These are phyloP conservation scores for Spisula solida DNA, from an alignment of 2,888 invertebrate species.

Conservation along the genomic window DNA sequence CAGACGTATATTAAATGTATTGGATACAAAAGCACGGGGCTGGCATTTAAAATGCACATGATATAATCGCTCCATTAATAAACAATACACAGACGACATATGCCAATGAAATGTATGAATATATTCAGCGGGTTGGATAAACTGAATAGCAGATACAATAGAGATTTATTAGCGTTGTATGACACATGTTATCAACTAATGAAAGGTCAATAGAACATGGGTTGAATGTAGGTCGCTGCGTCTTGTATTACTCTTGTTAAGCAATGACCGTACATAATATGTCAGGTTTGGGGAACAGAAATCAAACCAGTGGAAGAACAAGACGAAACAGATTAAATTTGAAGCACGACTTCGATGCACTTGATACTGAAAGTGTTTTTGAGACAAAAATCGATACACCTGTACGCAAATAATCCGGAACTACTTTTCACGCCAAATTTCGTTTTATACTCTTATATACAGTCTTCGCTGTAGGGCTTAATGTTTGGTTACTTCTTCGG, in stretches of 20 bases:
- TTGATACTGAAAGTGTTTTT: not conserved
- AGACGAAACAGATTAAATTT: not conserved
- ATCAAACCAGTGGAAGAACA: not conserved
- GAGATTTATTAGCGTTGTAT: constrained; percentile 17
- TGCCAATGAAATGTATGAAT: constrained; percentile 37
- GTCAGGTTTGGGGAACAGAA: not conserved
- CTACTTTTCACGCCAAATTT: too few relatives aligned
- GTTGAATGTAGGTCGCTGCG: constrained; percentile 38
- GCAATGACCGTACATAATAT: constrained; percentile 53
- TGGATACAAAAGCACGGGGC: constrained; percentile 1
- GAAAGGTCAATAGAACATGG: constrained; percentile 37
- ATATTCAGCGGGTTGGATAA: constrained; percentile 34
- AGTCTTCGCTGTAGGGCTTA: too few relatives aligned
- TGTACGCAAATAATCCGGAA: too few relatives aligned
- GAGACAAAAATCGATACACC: too few relatives aligned
- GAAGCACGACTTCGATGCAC: not conserved
- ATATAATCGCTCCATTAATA: constrained; percentile 13
- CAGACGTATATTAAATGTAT: constrained; percentile 3
- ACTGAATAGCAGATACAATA: constrained; percentile 38
- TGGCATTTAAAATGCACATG: constrained; percentile 9
- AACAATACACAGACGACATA: constrained; percentile 35
- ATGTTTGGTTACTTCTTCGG: too few relatives aligned
- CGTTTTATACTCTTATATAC: too few relatives aligned
- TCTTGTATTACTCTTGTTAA: not conserved
- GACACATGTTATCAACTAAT: constrained; percentile 39